A percentile compares a stretch with the other conserved stretches of the same genome.
Evolutionary conservation across 2,797 vertebrate genomes (phyloP).

Genomic region (Brachymystax lenok): DNA sequence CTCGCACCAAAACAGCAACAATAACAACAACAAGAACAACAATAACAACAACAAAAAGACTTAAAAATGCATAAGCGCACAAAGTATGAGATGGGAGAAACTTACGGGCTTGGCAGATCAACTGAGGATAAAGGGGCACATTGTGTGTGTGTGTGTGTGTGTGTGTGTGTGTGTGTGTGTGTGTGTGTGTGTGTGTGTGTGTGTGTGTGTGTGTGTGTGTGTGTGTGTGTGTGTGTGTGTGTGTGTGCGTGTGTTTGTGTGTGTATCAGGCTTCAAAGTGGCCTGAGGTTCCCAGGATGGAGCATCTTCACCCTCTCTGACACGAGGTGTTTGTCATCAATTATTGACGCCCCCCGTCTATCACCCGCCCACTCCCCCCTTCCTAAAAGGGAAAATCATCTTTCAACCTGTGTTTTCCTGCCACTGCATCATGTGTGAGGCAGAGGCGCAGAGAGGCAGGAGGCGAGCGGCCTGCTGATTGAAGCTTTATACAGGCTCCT

Average conservation of each 20-base stretch:
- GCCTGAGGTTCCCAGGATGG: conserved; percentile 62
- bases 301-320: conserved; percentile 72
- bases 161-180: conserved; percentile 20
- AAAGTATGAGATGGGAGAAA: conserved; percentile 38
- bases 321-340: conserved; percentile 76
- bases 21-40: conserved; percentile 57
- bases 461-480: conserved; percentile 57
- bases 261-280: conserved; percentile 43
- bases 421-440: conserved; percentile 47
- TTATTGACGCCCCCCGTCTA: conserved; percentile 75
- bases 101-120: conserved; percentile 55
- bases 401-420: conserved; percentile 55
- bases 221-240: conserved; percentile 31
- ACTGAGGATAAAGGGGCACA: conserved; percentile 41
- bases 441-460: conserved; percentile 29
- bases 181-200: conserved; percentile 31
- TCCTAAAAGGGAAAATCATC: conserved; percentile 60
- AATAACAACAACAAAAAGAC: conserved; percentile 67
- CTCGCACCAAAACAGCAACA: conserved; percentile 58
- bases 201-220: conserved; percentile 38
- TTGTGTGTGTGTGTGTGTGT: conserved; percentile 14
- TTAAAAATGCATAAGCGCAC: conserved; percentile 67
- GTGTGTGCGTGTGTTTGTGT: conserved; percentile 38
- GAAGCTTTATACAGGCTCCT: conserved; percentile 62
- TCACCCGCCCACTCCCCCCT: conserved; percentile 39